Evolutionary conservation across 2,113 vertebrate species (phyloP), one percentile per base, ranked within the genome.

Genomic region (Tylochromis polylepis): DNA sequence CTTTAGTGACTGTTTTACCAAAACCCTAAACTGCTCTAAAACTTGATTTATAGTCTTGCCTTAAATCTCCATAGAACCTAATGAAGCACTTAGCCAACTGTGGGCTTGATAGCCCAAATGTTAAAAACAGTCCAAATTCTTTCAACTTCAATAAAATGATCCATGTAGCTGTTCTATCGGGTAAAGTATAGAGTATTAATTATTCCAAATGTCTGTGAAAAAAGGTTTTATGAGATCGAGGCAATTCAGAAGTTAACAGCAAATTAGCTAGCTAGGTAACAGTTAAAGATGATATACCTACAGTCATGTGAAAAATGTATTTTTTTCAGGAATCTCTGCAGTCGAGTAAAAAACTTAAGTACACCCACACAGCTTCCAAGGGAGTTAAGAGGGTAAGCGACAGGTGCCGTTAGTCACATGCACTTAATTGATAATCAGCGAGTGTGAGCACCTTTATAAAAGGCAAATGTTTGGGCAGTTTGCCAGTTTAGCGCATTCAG

Each of bases 261-360:
- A 34, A 1, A 65, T 14, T 38, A n/a, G 11, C 11, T 65, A 38
- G 0, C 34, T 65, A 38, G 34, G 31, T 22, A 29, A 65, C 20
- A 65, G 34, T 34, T 67, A 67, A 20, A 65, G 20, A 38, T 65
- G 34, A 65, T 10, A 8, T 36, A 18, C 60, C 10, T 65, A 20
- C 18, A 65, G 60, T 38, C 60, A 38, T 65, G 60, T 38, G 31
- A 36, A 65, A 65, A 65, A 36, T 7, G 1, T 4, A 1, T 3
- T 38, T 14, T 36, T 38, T n/a, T 38, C 60, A 38, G 60, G 20
- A 67, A 36, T 65, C 18, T n/a, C 31, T 38, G 3, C 60, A 65
- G 60, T n/a, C 2, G 0, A 18, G 20, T 65, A 38, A 65, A 0
- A n/a, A 38, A 0, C 6, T 2, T 38, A 65, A 38, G 34, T 67